A percentile compares a stretch with the other conserved stretches of the same genome.
phyloP scores from a whole-genome alignment of 2,797 vertebrate genomes.

The Cetoscarus ocellatus region DNA sequence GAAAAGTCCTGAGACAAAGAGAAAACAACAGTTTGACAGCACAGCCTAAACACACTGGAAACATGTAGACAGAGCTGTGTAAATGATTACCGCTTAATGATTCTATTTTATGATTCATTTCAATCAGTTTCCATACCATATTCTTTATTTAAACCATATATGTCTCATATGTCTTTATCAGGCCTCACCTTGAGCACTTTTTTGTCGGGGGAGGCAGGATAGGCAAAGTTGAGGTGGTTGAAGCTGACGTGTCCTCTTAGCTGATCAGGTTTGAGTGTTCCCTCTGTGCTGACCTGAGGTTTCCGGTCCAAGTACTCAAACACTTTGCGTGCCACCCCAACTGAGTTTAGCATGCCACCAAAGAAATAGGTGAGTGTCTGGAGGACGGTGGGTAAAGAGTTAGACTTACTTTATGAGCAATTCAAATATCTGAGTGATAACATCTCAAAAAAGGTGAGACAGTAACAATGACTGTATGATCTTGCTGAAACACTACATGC shows the following conservation, averaged over 20 bases:
- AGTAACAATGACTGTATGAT: too few species aligned
- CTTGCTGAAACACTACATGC: too few species aligned
- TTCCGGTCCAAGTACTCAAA: conserved; percentile 86
- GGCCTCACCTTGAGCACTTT: conserved; percentile 84
- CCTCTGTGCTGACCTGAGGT: conserved; percentile 74
- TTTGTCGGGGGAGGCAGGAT: conserved; percentile 74
- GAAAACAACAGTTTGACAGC: neutral
- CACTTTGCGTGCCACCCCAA: conserved; percentile 87
- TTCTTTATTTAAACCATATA: too few species aligned
- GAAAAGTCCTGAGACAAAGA: conserved; percentile 80
- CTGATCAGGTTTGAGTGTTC: conserved; percentile 69
- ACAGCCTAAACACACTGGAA: neutral
- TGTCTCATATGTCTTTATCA: neutral
- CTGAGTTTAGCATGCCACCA: conserved; percentile 87
- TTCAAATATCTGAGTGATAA: neutral
- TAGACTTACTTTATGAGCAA: neutral
- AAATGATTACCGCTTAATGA: neutral
- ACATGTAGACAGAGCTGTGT: neutral
- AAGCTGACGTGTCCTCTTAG: conserved; percentile 82
- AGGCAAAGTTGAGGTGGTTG: conserved; percentile 81
- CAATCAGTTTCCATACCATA: too few species aligned
- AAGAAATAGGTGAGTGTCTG: conserved; percentile 80
- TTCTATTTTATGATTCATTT: too few species aligned
- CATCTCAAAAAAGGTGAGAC: too few species aligned
- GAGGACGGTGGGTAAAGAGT: neutral